Evolutionary conservation across 53 echinoderm and acorn worm genomes (phyloP).

Genomic region (Holothuria scabra): DNA sequence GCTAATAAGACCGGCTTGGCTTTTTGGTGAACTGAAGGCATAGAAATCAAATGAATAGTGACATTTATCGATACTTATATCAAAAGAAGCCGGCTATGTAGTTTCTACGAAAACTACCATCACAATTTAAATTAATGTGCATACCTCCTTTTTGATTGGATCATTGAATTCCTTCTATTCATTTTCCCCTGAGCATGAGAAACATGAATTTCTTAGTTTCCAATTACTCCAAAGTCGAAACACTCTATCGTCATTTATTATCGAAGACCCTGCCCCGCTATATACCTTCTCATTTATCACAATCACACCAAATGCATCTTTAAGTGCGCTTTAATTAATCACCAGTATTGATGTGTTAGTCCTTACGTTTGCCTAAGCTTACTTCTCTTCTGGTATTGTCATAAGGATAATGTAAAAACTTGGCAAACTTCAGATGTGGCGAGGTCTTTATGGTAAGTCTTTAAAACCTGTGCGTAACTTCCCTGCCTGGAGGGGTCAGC

Average conservation of each 20-base stretch:
- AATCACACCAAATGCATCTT: constrained; percentile 26
- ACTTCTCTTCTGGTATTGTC: too few species aligned
- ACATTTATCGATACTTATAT: constrained; percentile 21
- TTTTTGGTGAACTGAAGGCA: constrained; percentile 19
- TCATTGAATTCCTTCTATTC: too few species aligned
- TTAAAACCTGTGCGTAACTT: constrained; percentile 37
- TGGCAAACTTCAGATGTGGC: too few species aligned
- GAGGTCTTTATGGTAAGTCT: not conserved
- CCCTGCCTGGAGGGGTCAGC: constrained; percentile 40
- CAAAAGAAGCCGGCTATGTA: not conserved
- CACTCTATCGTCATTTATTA: constrained; percentile 31
- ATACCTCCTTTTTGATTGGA: too few species aligned
- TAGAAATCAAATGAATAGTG: not conserved
- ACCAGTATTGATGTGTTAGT: not conserved
- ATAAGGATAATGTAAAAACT: too few species aligned
- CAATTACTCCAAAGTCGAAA: too few species aligned
- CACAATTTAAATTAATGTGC: too few species aligned
- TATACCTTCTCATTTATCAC: constrained; percentile 14
- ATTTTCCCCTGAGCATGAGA: too few species aligned
- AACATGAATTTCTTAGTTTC: too few species aligned
- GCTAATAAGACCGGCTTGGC: too few species aligned
- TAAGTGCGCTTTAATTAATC: constrained; percentile 43
- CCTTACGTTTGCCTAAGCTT: too few species aligned
- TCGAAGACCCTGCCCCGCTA: constrained; percentile 25
- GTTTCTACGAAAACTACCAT: too few species aligned